A percentile compares a stretch with the other conserved stretches of the same genome.
These are phyloP conservation scores for Cyanistes caeruleus DNA, from an alignment of 2,113 vertebrate species.

Conservation along the genomic window DNA sequence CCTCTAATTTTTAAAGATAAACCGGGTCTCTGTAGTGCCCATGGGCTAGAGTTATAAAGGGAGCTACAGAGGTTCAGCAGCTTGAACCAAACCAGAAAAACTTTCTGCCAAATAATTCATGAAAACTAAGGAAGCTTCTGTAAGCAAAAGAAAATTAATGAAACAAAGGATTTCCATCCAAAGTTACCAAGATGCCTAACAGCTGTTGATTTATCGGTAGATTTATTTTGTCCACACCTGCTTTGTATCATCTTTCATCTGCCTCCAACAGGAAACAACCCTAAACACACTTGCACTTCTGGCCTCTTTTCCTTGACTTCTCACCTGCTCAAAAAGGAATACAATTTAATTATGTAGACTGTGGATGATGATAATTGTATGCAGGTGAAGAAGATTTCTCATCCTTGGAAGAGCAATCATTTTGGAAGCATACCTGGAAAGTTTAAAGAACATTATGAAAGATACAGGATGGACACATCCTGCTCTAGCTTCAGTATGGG, in stretches of 20 bases:
- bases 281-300: background rate
- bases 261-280: background rate
- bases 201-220: background rate
- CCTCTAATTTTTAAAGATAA: background rate
- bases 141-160: background rate
- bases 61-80: background rate
- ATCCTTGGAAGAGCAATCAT: background rate
- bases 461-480: background rate
- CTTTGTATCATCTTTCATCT: background rate
- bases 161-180: background rate
- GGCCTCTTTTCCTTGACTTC: background rate
- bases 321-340: background rate
- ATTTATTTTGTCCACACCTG: background rate
- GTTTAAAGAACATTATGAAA: background rate
- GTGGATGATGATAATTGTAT: background rate
- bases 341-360: background rate
- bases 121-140: background rate
- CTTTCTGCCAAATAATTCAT: background rate
- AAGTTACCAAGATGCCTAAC: background rate
- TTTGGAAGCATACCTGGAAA: background rate
- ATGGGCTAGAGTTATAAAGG: background rate
- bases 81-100: background rate
- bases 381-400: background rate
- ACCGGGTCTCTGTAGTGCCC: background rate
- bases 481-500: background rate